Evolutionary conservation across 2,888 invertebrate genomes (phyloP).

Genomic region (Tachina fera): DNA sequence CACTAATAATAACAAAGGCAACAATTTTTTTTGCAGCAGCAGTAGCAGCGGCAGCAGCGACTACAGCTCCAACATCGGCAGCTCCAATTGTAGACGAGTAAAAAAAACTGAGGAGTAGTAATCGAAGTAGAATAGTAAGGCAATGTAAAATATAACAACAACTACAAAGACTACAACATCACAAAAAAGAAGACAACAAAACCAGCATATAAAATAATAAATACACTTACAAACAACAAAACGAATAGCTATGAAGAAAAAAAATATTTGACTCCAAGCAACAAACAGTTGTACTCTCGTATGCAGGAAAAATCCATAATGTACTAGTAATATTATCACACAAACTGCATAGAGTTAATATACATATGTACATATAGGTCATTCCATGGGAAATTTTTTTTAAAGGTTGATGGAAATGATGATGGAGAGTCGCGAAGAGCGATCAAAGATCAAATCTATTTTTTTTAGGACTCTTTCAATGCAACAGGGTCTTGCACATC

Average conservation of each 20-base stretch:
- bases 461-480: too few relatives aligned
- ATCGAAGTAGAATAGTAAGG: constrained; percentile 68
- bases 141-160: constrained; percentile 51
- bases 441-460: too few relatives aligned
- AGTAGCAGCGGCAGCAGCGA: constrained; percentile 9
- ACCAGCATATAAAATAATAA: constrained; percentile 56
- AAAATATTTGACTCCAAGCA: constrained; percentile 41
- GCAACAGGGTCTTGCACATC: too few relatives aligned
- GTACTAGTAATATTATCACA: constrained; percentile 26
- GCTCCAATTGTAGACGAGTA: constrained; percentile 55
- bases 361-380: constrained; percentile 44
- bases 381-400: constrained; percentile 23
- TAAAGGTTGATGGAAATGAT: too few relatives aligned
- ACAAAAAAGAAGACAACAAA: constrained; percentile 42
- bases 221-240: constrained; percentile 54
- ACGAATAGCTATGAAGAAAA: constrained; percentile 6
- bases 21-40: constrained; percentile 25
- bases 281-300: constrained; percentile 49
- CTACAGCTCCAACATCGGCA: constrained; percentile 38
- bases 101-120: constrained; percentile 50
- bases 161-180: constrained; percentile 10
- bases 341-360: constrained; percentile 32
- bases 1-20: constrained; percentile 14
- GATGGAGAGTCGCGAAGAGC: too few relatives aligned
- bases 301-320: constrained; percentile 44